Base-by-base conservation (phyloP, 1,140 invertebrate genomes). In the Leptopilina boulardi region DNA sequence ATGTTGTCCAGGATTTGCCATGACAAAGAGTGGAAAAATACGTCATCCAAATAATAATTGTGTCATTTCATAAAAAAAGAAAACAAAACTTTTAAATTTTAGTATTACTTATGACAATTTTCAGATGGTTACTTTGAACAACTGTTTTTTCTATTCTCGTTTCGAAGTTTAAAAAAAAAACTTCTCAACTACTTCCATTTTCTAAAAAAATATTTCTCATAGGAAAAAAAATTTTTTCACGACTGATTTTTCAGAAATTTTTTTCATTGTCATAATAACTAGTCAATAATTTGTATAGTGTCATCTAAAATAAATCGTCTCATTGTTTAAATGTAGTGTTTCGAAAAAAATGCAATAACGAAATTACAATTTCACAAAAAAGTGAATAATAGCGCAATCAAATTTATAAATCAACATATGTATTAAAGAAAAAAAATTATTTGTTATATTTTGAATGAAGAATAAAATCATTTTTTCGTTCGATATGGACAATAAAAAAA, bases 1-100 rank as follows among this genome's bases (percentile, higher is more conserved):
- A n/a, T 92, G 91, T 34, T 91, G 89, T 79, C 89, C 91, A 0
- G 88, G 89, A 10, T 91, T 92, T 56, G 85, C 83, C 5, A 87
- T 91, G 75, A 75, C 89, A n/a, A 90, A 91, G 59, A 81, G 76
- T 26, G 81, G 85, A 2, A 89, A 90, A 80, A 75, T 82, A 2
- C 79, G 88, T 11, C 85, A 87, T 81, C 89, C 87, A 13, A 86
- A 86, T 42, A 88, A 84, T 47, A 80, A 76, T 3, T 91, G 90
- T 70, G 75, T 8, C 42, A 76, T 90, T 73, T 71, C 54, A 13
- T 84, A 83, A 81, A 73, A n/a, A n/a, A 38, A 19, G 38, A 0
- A 19, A 59, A 41, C 23, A 21, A 38, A 4, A 4, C 34, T 38
- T 38, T 1, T n/a, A n/a, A 10, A 44, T 44, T 44, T 44, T 44